These are phyloP conservation scores for Lethocerus indicus DNA, from an alignment of 1,140 invertebrate species.

Conservation along the genomic window DNA sequence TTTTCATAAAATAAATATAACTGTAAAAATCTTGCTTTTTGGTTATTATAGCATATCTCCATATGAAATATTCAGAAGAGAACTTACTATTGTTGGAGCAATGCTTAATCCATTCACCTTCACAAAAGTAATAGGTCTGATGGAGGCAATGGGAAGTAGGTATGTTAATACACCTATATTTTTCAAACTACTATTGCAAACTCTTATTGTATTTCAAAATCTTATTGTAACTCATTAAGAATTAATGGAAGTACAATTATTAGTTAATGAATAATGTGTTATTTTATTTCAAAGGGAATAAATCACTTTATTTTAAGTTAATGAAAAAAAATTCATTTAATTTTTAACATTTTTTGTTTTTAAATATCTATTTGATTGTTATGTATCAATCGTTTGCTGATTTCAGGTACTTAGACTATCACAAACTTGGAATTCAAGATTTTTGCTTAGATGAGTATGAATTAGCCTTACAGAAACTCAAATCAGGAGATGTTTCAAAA, in stretches of 20 bases:
- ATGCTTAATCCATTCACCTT: conserved; percentile 49
- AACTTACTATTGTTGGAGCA: conserved; percentile 41
- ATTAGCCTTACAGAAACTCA: conserved; percentile 34
- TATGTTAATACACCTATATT: too few species aligned
- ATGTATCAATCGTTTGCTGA: conserved; percentile 6
- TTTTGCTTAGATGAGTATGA: conserved; percentile 37
- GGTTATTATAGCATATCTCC: conserved; percentile 34
- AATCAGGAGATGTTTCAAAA: conserved; percentile 40
- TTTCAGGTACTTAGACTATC: conserved; percentile 40
- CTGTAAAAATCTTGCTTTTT: too few species aligned
- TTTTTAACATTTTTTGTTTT: conserved; percentile 1
- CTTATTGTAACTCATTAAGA: too few species aligned
- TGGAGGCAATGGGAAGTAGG: conserved; percentile 40
- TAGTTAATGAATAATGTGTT: not conserved
- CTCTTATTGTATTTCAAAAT: not conserved
- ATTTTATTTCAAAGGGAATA: not conserved
- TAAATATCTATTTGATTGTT: not conserved
- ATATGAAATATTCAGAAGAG: conserved; percentile 39
- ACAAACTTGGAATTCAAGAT: conserved; percentile 41
- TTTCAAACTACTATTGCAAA: not conserved
- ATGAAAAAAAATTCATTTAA: not conserved
- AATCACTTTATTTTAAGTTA: not conserved
- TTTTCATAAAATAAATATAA: too few species aligned
- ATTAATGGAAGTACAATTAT: not conserved
- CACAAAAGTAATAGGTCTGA: conserved; percentile 36